A percentile compares a stretch with the other conserved stretches of the same genome.
Evolutionary conservation across 1,140 invertebrate genomes (phyloP).

Genomic region (Lepidotrigona ventralis): DNA sequence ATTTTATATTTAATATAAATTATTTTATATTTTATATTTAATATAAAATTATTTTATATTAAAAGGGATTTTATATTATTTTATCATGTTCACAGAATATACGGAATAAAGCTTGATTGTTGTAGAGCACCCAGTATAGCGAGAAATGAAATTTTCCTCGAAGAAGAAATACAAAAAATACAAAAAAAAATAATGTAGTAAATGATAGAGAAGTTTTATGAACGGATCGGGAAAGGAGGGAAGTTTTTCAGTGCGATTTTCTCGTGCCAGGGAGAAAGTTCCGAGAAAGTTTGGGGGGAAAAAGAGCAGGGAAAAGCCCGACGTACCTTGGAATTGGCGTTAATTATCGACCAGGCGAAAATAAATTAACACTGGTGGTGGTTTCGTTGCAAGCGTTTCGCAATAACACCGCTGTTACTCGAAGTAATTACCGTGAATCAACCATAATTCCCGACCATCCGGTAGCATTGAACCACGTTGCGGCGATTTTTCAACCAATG

Average conservation of each 20-base stretch:
- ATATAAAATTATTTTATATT: not conserved
- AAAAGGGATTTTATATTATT: too few relatives aligned
- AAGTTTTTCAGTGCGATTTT: not conserved
- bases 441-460: slow-evolving; percentile 19
- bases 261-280: not conserved
- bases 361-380: slow-evolving; percentile 27
- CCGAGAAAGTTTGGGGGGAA: not conserved
- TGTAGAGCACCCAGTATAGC: not conserved
- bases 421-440: slow-evolving; percentile 29
- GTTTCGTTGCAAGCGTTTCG: not conserved
- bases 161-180: not conserved
- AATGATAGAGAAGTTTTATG: not conserved
- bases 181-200: not conserved
- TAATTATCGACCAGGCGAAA: slow-evolving; percentile 35
- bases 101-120: not conserved
- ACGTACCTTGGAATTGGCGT: slow-evolving; percentile 10
- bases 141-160: not conserved
- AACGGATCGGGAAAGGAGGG: not conserved
- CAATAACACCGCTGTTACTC: not conserved
- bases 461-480: not conserved
- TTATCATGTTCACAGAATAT: not conserved
- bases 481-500: not conserved
- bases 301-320: not conserved
- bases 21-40: too few relatives aligned
- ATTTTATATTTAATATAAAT: too few relatives aligned